Conservation (phyloP, 2,113 vertebrate species). For the Eira barbara region DNA sequence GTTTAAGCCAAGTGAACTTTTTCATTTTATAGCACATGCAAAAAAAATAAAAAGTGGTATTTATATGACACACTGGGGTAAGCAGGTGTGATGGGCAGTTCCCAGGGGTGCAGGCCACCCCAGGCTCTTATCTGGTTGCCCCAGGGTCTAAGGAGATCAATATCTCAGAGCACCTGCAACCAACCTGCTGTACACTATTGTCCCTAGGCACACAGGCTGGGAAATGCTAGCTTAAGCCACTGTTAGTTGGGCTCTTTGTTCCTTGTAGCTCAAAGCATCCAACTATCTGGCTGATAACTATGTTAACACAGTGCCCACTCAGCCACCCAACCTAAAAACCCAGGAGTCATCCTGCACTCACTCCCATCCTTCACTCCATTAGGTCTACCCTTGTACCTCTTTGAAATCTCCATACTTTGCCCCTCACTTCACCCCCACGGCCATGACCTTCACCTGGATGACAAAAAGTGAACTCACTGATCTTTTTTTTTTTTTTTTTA, state of each 20-base stretch:
- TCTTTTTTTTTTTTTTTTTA: not conserved
- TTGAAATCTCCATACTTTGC: not conserved
- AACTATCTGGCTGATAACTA: not conserved
- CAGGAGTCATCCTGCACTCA: not conserved
- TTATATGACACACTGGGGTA: not conserved
- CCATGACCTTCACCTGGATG: not conserved
- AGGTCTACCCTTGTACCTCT: not conserved
- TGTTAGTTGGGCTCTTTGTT: not conserved
- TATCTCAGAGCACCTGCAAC: not conserved
- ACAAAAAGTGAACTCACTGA: not conserved
- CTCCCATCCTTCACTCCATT: not conserved
- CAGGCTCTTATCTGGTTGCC: not conserved
- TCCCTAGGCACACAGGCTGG: not conserved
- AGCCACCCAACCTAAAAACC: not conserved
- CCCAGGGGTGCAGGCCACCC: not conserved
- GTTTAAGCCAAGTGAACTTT: not conserved
- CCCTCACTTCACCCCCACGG: not conserved
- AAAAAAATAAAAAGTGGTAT: not conserved
- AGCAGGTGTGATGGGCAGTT: not conserved
- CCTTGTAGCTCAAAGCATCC: not conserved
- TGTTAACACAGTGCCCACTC: not conserved
- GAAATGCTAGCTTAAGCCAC: not conserved
- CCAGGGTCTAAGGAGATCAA: not conserved
- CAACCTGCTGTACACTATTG: not conserved
- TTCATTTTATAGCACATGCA: not conserved